Evolutionary conservation across 2,888 invertebrate species (phyloP).

Genomic region (Sesia bembeciformis): DNA sequence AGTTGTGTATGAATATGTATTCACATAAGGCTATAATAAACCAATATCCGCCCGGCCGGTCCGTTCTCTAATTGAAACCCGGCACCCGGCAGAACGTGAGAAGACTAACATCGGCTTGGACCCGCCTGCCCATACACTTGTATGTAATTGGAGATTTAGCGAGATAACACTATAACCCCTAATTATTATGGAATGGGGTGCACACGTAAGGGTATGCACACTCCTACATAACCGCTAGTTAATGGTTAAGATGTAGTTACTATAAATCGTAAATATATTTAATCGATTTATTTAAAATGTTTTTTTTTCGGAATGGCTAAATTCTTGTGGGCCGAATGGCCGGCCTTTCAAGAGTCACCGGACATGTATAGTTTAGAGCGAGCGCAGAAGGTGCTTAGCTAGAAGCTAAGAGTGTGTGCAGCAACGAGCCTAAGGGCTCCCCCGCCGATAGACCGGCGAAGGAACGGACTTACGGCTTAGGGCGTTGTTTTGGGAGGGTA

Average conservation of each 20-base stretch:
- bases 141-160: slow-evolving; percentile 67
- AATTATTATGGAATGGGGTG: slow-evolving; percentile 44
- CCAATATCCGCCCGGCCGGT: slow-evolving; percentile 32
- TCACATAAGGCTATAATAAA: slow-evolving; percentile 29
- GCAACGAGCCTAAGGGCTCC: no score
- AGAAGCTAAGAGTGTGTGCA: no score
- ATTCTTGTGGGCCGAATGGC: no score
- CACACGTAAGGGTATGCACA: background rate
- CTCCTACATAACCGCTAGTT: background rate
- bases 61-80: slow-evolving; percentile 56
- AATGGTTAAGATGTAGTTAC: background rate
- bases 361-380: no score
- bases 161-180: slow-evolving; percentile 63
- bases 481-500: no score
- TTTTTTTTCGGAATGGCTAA: no score
- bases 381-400: no score
- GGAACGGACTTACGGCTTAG: no score
- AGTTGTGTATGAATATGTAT: no score
- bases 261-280: background rate
- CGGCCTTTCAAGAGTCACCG: no score
- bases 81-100: slow-evolving; percentile 53
- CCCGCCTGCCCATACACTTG: slow-evolving; percentile 29
- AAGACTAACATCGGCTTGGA: slow-evolving; percentile 55
- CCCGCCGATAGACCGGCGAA: no score
- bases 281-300: no score